Percentiles rank a stretch among this genome's conserved stretches.
These are phyloP conservation scores for Neelides sp. DNA, from an alignment of 1,140 invertebrate genomes.

Conservation along the genomic window DNA sequence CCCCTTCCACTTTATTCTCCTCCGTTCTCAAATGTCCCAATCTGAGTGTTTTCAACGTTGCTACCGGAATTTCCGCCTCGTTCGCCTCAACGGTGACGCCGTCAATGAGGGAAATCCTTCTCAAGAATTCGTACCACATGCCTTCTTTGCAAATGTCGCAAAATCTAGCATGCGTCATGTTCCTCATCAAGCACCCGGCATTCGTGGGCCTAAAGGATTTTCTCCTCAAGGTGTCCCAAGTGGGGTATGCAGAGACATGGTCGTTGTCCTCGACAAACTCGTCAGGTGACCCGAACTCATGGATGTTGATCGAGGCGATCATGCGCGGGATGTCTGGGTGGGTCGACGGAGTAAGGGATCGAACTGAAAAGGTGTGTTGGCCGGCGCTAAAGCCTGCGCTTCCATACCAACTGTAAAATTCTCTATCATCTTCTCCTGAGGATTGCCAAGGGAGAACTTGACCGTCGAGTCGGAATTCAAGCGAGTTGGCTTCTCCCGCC, in stretches of 20 bases:
- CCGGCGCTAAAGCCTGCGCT: constrained; percentile 14
- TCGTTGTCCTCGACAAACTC: constrained; percentile 14
- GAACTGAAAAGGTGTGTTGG: constrained; percentile 12
- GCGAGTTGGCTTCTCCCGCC: constrained; percentile 15
- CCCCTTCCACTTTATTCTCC: constrained; percentile 15
- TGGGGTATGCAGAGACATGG: constrained; percentile 24
- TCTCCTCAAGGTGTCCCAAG: constrained; percentile 10
- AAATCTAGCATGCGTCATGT: constrained; percentile 19
- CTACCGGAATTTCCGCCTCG: neutral
- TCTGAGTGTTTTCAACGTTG: constrained; percentile 15
- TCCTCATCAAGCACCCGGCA: constrained; percentile 26
- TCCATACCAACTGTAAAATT: constrained; percentile 20
- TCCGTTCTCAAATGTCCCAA: constrained; percentile 16
- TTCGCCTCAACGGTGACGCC: constrained; percentile 3
- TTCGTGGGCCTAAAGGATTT: constrained; percentile 24
- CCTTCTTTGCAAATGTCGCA: constrained; percentile 25
- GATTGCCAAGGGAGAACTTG: constrained; percentile 15
- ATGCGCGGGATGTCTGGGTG: constrained; percentile 22
- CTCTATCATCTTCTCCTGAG: constrained; percentile 18
- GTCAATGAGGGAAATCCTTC: constrained; percentile 25
- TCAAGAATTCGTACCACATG: constrained; percentile 27
- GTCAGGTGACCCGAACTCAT: constrained; percentile 22
- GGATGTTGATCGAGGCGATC: constrained; percentile 20
- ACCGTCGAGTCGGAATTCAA: constrained; percentile 17
- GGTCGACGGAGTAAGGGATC: constrained; percentile 13